Evolutionary conservation across 2,888 invertebrate species (phyloP).

Genomic region (Ectropis crepuscularia): DNA sequence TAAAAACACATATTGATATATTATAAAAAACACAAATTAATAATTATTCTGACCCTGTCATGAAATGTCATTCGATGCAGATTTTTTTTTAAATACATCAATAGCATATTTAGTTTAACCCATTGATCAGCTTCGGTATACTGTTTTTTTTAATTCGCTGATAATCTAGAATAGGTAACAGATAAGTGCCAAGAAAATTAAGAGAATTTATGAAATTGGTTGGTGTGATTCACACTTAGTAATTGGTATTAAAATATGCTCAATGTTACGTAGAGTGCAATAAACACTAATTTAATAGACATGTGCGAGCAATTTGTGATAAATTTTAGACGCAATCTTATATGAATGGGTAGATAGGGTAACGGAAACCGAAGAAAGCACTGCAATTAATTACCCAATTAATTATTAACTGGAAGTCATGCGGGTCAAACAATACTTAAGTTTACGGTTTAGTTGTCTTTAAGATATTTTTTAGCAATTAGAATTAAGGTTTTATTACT

Average conservation of each 20-base stretch:
- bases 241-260: no score
- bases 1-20: no score
- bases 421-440: slow-evolving; percentile 15
- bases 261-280: background rate
- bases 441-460: slow-evolving; percentile 14
- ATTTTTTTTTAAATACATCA: no score
- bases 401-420: no score
- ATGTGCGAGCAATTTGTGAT: background rate
- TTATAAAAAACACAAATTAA: no score
- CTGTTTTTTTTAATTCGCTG: no score
- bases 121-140: no score
- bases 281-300: background rate
- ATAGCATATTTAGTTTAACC: no score
- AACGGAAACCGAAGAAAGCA: slow-evolving; percentile 8
- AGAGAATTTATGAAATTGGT: slow-evolving; percentile 3
- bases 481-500: no score
- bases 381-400: slow-evolving; percentile 12
- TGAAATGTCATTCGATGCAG: no score
- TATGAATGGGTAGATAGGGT: slow-evolving; percentile 4
- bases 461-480: background rate
- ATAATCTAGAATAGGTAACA: no score
- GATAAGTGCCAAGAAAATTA: slow-evolving; percentile 7
- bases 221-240: background rate
- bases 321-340: slow-evolving; percentile 7
- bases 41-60: no score